phyloP scores from a whole-genome alignment of 2,888 invertebrate species.

The Strigamia transsilvanica region DNA sequence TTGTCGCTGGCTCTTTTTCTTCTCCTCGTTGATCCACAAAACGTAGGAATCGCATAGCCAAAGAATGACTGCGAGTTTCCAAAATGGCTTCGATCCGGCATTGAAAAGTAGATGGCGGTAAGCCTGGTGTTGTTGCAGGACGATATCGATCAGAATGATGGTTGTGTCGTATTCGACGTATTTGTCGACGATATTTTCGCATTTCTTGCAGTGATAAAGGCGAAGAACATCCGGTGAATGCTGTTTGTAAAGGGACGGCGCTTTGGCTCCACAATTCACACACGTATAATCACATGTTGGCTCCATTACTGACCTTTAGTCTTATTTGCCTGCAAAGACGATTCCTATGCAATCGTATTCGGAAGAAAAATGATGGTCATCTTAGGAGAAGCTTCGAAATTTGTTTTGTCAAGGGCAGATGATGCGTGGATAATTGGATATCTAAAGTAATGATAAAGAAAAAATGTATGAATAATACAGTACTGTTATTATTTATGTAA shows the following conservation, averaged over 20 bases:
- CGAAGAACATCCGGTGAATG: constrained; percentile 52
- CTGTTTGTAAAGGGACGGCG: constrained; percentile 53
- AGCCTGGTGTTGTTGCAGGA: constrained; percentile 81
- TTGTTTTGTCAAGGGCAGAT: too few species aligned
- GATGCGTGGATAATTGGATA: too few species aligned
- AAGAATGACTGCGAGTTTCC: constrained; percentile 82
- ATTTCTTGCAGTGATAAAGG: constrained; percentile 66
- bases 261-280: constrained; percentile 53
- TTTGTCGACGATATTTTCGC: constrained; percentile 81
- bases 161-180: constrained; percentile 92
- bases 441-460: too few species aligned
- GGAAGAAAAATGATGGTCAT: too few species aligned
- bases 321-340: neutral
- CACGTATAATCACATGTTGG: constrained; percentile 41
- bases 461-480: too few species aligned
- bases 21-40: constrained; percentile 50
- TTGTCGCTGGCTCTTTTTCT: neutral
- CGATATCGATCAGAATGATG: constrained; percentile 83
- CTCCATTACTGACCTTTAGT: neutral
- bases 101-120: constrained; percentile 87
- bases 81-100: constrained; percentile 76
- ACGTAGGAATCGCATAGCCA: constrained; percentile 80
- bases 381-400: too few species aligned
- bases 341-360: neutral
- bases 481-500: too few species aligned